Conservation (phyloP, 2,113 vertebrate species). For the Channa argus region DNA sequence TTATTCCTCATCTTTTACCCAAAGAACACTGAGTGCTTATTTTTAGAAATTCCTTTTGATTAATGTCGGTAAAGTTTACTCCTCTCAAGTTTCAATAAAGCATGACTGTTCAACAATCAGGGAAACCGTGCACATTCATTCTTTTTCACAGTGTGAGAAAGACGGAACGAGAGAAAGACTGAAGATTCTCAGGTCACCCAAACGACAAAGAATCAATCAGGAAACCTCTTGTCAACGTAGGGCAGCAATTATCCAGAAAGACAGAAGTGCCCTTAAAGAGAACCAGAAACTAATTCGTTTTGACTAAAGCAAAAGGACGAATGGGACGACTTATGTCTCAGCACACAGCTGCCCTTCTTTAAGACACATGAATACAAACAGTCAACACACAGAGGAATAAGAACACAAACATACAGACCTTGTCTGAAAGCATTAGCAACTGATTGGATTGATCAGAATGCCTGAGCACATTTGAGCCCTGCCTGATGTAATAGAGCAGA, state of each 20-base stretch:
- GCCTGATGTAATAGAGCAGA: slow-evolving; percentile 1
- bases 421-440: slow-evolving; percentile 43
- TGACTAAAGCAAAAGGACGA: slow-evolving; percentile 60
- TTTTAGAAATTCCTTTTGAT: too few relatives aligned
- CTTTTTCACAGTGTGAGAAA: too few relatives aligned
- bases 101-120: too few relatives aligned
- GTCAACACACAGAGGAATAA: slow-evolving; percentile 1
- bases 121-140: too few relatives aligned
- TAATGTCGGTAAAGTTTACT: too few relatives aligned
- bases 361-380: slow-evolving; percentile 4
- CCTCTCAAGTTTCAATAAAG: too few relatives aligned
- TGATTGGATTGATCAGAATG: slow-evolving; percentile 44
- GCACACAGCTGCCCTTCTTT: slow-evolving; percentile 32
- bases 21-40: too few relatives aligned
- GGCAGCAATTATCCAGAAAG: slow-evolving; percentile 43
- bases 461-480: slow-evolving; percentile 29
- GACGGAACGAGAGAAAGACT: neutral
- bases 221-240: slow-evolving; percentile 47
- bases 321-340: slow-evolving; percentile 60
- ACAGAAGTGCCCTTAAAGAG: slow-evolving; percentile 55
- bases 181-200: slow-evolving; percentile 43
- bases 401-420: neutral
- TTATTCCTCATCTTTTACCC: too few relatives aligned
- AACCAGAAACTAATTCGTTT: slow-evolving; percentile 55
- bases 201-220: slow-evolving; percentile 55